phyloP scores from a whole-genome alignment of 2,797 vertebrate genomes.

The Esox masquinongy region DNA sequence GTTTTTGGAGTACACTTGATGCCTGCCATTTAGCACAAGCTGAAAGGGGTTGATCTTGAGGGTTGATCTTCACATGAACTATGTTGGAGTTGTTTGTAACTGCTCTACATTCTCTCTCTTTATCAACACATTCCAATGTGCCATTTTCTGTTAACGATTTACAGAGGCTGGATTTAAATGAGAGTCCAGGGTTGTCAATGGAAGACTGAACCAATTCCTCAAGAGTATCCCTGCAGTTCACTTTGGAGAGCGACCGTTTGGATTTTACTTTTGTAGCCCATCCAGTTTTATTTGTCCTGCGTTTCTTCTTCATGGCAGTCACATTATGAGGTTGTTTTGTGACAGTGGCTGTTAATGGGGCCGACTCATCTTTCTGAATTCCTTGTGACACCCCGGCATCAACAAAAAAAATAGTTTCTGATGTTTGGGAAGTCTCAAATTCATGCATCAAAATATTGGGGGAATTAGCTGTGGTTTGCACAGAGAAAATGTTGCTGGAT shows the following conservation, averaged over 20 bases:
- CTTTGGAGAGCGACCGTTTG: slow-evolving; percentile 3
- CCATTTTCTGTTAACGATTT: neutral
- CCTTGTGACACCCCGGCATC: neutral
- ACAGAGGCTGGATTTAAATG: slow-evolving; percentile 1
- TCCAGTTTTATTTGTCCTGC: slow-evolving; percentile 8
- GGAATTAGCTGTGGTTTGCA: neutral
- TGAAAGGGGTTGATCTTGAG: neutral
- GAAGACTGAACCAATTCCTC: neutral
- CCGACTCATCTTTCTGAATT: neutral
- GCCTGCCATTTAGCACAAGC: neutral
- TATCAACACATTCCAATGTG: neutral
- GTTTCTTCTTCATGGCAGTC: neutral
- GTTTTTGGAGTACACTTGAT: neutral
- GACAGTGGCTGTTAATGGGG: neutral
- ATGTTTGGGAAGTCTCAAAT: neutral
- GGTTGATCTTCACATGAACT: slow-evolving; percentile 1
- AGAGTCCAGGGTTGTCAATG: neutral
- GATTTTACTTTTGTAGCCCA: slow-evolving; percentile 11
- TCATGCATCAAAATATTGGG: neutral
- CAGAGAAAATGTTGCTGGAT: neutral
- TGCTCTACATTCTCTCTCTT: neutral
- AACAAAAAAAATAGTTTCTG: neutral
- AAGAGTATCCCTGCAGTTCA: neutral
- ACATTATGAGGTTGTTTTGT: neutral
- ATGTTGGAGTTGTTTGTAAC: neutral